A percentile compares a stretch with the other conserved stretches of the same genome.
Conservation (phyloP, 1,140 invertebrate species). For the Trinorchestia longiramus region DNA sequence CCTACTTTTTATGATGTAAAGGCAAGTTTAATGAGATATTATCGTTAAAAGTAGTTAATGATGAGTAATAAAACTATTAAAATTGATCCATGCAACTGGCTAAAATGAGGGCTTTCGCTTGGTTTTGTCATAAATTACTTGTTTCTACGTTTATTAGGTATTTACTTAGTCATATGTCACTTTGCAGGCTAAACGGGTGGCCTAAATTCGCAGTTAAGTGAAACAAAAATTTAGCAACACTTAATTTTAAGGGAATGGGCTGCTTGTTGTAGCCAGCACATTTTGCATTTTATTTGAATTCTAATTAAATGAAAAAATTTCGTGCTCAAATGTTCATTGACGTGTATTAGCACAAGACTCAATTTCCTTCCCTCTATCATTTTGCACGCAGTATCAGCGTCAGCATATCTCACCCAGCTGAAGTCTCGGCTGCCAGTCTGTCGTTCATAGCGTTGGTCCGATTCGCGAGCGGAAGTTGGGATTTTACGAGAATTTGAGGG, state of each 20-base stretch:
- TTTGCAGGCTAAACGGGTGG: too few species aligned
- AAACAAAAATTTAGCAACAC: too few species aligned
- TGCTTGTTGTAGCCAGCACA: background rate
- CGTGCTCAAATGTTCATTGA: background rate
- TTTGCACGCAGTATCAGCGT: background rate
- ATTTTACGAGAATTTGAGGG: slow-evolving; percentile 42
- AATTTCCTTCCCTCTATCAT: background rate
- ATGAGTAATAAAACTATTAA: too few species aligned
- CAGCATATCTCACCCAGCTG: background rate
- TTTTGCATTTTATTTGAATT: background rate
- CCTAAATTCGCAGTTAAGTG: too few species aligned
- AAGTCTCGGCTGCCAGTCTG: background rate
- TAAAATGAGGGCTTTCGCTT: too few species aligned
- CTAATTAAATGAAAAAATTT: background rate
- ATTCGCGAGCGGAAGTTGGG: slow-evolving; percentile 37
- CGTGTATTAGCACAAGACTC: background rate
- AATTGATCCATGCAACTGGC: too few species aligned
- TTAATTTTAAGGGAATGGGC: background rate
- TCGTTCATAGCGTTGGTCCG: background rate
- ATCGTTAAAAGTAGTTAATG: too few species aligned
- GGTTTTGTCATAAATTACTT: too few species aligned
- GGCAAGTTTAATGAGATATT: too few species aligned
- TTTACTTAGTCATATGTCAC: too few species aligned
- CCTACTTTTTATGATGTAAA: too few species aligned
- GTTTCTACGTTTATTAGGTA: too few species aligned